These are phyloP conservation scores for Ganaspis brasiliensis DNA, from an alignment of 2,888 invertebrate species.

Conservation along the genomic window DNA sequence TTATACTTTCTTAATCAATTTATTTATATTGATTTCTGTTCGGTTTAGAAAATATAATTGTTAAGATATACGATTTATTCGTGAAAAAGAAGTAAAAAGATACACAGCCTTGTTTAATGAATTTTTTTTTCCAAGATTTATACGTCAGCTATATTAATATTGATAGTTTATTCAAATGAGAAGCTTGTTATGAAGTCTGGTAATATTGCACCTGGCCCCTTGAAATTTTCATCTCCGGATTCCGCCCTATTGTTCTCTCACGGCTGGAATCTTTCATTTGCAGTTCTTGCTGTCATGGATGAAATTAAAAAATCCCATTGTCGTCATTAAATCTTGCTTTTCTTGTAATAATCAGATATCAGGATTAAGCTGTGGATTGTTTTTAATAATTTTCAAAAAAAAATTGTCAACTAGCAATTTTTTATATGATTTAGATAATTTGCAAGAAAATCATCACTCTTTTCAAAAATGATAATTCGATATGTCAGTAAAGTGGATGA, in stretches of 20 bases:
- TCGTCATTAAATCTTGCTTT: not conserved
- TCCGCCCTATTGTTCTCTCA: constrained; percentile 29
- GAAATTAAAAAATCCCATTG: constrained; percentile 7
- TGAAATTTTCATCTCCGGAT: constrained; percentile 35
- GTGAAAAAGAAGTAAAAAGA: not conserved
- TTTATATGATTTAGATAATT: too few relatives aligned
- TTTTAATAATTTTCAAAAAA: not conserved
- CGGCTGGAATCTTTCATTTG: constrained; percentile 23
- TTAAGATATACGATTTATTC: too few relatives aligned
- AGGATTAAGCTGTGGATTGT: not conserved
- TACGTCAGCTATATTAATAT: not conserved
- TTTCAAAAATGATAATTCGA: too few relatives aligned
- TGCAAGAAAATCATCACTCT: too few relatives aligned
- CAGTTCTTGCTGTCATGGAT: constrained; percentile 24
- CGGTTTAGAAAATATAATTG: too few relatives aligned
- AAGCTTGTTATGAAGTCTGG: constrained; percentile 25
- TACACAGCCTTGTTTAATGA: not conserved
- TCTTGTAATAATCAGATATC: not conserved
- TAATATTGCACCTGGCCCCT: constrained; percentile 35
- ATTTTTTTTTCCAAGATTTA: not conserved
- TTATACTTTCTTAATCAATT: too few relatives aligned
- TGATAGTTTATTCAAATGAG: not conserved
- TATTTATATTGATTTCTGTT: not conserved
- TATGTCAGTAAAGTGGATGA: too few relatives aligned
- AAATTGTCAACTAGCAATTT: not conserved